These are phyloP conservation scores for Drosophila antonietae DNA, from an alignment of 2,888 invertebrate genomes.

Conservation along the genomic window DNA sequence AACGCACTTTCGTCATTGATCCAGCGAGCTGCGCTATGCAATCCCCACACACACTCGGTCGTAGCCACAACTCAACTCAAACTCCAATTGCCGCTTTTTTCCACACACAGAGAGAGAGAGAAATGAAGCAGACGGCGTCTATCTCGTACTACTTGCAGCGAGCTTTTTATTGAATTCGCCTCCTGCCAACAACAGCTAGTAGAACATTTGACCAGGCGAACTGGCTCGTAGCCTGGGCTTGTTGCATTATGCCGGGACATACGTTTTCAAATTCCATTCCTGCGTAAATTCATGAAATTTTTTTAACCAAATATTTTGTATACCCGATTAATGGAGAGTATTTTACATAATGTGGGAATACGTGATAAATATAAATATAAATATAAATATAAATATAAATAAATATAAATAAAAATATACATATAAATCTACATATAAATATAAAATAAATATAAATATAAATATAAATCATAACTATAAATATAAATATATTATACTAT, in stretches of 20 bases:
- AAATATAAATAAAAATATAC: not conserved
- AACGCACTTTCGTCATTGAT: slow-evolving; percentile 81
- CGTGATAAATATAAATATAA: not conserved
- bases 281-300: slow-evolving; percentile 53
- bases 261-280: slow-evolving; percentile 78
- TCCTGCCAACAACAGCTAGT: slow-evolving; percentile 14
- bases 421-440: not conserved
- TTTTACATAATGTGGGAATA: not conserved
- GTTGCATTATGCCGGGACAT: slow-evolving; percentile 79
- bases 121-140: slow-evolving; percentile 32
- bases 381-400: not conserved
- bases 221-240: slow-evolving; percentile 47
- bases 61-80: slow-evolving; percentile 30
- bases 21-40: slow-evolving; percentile 39
- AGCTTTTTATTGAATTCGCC: slow-evolving; percentile 63
- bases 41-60: slow-evolving; percentile 16
- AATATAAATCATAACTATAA: too few species aligned
- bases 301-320: slow-evolving; percentile 9
- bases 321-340: too few species aligned
- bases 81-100: slow-evolving; percentile 57
- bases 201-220: slow-evolving; percentile 50
- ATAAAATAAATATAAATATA: not conserved
- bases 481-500: too few species aligned
- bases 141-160: slow-evolving; percentile 44
- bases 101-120: slow-evolving; percentile 3